A percentile compares a stretch with the other conserved stretches of the same genome.
phyloP scores from a whole-genome alignment of 53 echinoderm and acorn worm species.

The Holothuria leucospilota region DNA sequence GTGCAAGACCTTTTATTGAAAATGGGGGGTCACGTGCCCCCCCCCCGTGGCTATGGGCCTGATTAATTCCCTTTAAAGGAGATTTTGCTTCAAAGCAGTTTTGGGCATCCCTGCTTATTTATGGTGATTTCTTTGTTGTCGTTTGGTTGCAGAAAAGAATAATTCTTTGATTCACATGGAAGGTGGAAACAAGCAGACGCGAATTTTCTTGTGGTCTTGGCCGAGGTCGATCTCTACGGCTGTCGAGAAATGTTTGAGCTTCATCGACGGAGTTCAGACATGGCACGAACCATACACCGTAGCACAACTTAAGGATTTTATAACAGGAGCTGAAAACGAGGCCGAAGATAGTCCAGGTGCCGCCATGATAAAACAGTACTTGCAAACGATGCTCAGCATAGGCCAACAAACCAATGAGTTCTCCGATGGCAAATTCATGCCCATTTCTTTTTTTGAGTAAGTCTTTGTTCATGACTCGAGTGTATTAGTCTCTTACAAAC shows the following conservation, averaged over 20 bases:
- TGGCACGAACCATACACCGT: too few relatives aligned
- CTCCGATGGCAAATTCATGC: neutral
- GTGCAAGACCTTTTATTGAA: too few relatives aligned
- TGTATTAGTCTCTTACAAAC: too few relatives aligned
- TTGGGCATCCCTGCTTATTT: too few relatives aligned
- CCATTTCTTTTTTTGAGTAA: slow-evolving; percentile 12
- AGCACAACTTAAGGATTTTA: neutral
- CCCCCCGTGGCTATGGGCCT: too few relatives aligned
- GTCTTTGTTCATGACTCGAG: neutral
- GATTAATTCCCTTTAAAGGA: too few relatives aligned
- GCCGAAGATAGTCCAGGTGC: neutral
- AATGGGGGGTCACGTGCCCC: too few relatives aligned
- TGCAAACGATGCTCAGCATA: neutral
- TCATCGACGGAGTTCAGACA: too few relatives aligned
- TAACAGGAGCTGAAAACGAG: neutral
- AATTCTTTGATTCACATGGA: too few relatives aligned
- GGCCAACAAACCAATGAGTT: slow-evolving; percentile 10
- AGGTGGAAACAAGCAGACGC: neutral
- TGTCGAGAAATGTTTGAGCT: slow-evolving; percentile 1
- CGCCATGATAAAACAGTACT: neutral
- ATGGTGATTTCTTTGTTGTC: too few relatives aligned
- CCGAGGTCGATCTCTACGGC: neutral
- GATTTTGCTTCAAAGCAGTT: too few relatives aligned
- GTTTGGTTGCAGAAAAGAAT: too few relatives aligned
- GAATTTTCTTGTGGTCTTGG: neutral